Evolutionary conservation across 2,797 vertebrate genomes (phyloP), one percentile per base, ranked within the genome.

Genomic region (Molossus molossus): DNA sequence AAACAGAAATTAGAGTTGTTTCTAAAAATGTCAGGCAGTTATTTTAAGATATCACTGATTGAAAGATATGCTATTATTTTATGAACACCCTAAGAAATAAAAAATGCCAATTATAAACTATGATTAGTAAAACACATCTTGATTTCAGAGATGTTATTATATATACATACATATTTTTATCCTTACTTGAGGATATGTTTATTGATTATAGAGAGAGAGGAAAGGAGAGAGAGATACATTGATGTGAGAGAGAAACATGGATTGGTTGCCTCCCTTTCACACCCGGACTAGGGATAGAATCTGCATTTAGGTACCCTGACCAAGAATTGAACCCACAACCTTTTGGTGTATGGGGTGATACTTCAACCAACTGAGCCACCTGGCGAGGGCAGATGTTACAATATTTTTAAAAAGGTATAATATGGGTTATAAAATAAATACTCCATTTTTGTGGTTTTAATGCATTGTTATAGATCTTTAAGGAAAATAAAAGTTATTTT

Each of bases 401-500:
- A 69, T 76, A 83, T 91, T 64, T 79, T 80, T 20, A 0, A 3
- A 77, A 84, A 80, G 64, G 20, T 25, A 1, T 58, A 89, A 60
- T 77, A 55, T 33, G 21, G 37, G 57, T 79, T 85, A 89, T 57
- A 83, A 93, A 93, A 91, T 82, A 33, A 33, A 87, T 82, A 77
- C 5, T 67, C 83, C 6, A 48, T 33, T 90, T 72, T 91, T 77
- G 45, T 94, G 29, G 25, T 94, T 95, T 94, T 81, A 53, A 57
- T 65, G 73, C 67, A 40, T 75, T 79, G 58, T 53, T 65, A 70
- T 67, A 25, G 65, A 62, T 80, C 64, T 94, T 97, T 93, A 83
- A 91, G 75, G 58, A 81, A 96, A 94, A 73, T 62, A 55, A 64
- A 12, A 88, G 45, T 92, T 62, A 53, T 92, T 94, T 73, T 82